These are phyloP conservation scores for Hylomyscus alleni DNA, from an alignment of 2,797 vertebrate species.

Conservation along the genomic window DNA sequence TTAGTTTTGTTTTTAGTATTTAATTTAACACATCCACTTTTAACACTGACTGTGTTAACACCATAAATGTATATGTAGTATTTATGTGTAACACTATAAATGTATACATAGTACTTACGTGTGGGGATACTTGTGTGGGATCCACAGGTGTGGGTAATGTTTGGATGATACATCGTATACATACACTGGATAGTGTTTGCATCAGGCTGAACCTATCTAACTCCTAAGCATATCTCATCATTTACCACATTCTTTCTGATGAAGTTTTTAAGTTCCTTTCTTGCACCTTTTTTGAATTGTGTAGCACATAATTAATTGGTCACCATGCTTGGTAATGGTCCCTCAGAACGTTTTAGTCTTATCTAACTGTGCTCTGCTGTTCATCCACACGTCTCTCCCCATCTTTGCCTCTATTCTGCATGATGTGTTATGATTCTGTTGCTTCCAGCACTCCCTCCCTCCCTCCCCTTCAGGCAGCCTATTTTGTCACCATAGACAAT, in stretches of 20 bases:
- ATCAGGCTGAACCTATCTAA: neutral
- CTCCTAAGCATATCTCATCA: neutral
- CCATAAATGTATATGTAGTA: too few species aligned
- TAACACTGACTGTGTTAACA: neutral
- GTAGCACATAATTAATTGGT: rapidly evolving
- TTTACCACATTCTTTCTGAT: neutral
- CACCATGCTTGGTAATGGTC: neutral
- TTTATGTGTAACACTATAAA: neutral
- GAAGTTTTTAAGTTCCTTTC: neutral
- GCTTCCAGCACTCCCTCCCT: neutral
- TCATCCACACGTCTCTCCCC: neutral
- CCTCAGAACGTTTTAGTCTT: neutral
- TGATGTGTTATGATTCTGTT: neutral
- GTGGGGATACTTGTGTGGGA: neutral
- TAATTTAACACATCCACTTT: neutral
- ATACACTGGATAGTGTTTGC: neutral
- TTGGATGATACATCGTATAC: too few species aligned
- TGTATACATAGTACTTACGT: neutral
- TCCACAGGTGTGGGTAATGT: too few species aligned
- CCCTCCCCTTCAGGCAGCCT: neutral
- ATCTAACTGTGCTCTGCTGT: neutral
- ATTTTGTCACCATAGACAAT: neutral
- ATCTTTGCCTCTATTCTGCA: neutral
- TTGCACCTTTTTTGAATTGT: neutral
- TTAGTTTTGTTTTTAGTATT: neutral